Base-by-base conservation (phyloP, 1,140 invertebrate species). In the Dendroctonus valens region DNA sequence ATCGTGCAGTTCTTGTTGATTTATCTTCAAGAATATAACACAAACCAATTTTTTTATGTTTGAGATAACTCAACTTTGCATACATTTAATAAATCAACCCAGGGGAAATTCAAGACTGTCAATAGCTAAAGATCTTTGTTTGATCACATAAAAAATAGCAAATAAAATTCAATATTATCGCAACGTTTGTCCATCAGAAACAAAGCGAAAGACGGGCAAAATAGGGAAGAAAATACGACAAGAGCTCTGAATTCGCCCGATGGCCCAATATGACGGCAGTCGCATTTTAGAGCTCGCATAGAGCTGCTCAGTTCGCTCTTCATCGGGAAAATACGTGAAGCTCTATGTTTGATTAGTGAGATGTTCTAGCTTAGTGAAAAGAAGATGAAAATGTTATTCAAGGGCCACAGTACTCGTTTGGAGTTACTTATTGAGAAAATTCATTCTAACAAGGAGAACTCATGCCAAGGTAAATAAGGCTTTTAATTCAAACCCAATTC, bases 381-480 rank as follows among this genome's bases (percentile, higher is more conserved):
- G n/a, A 59, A 67, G 46, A 67, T 67, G 65, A 73, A 71, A 72
- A 72, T 73, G 74, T 61, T 73, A 59, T 73, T 74, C 54, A 73
- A 71, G 53, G 90, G 89, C 65, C 91, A 91, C 77, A 91, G 89
- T 80, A 89, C 86, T 74, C 83, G 88, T 68, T 78, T 92, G 74
- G 89, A 91, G 79, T 85, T 90, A 72, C 82, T 92, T 68, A 92
- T 92, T 70, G 90, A 91, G 75, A 91, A 91, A 80, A 91, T 92
- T 71, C 90, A 92, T 74, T 88, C 89, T 4, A 90, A 89, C 71
- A 91, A 91, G 79, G 86, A 87, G 73, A 77, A 12, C 37, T 53
- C 51, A 38, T 67, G 44, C 15, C 65, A 67, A 67, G 65, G 65
- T 67, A 59, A 59, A 39, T 38, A 46, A 46, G 26, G 26, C 26